Evolutionary conservation across 2,113 vertebrate species (phyloP), one percentile per base, ranked within the genome.

Genomic region (Anarrhichthys ocellatus): DNA sequence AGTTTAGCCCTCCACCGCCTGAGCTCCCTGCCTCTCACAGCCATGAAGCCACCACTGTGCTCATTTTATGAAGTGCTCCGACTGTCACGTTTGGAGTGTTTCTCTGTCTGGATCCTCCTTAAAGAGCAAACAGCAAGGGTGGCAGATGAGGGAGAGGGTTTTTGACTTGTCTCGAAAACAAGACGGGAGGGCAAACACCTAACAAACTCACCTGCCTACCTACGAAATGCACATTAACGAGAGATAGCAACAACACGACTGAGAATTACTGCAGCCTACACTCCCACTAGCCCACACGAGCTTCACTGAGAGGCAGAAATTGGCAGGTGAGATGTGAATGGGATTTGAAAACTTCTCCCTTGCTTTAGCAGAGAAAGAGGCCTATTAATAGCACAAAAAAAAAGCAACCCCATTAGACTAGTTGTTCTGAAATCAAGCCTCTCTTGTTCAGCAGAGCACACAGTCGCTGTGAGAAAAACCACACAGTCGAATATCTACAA

Each of bases 361-460:
- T 14, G 38, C 50, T 65, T 65, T 48, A 81, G 42, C n/a, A 52
- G 38, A 73, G 54, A 74, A n/a, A 61, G 44, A 61, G n/a, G 52
- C 36, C 14, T 40, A 75, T 71, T 66, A 81, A 68, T 50, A 65
- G n/a, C 15, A 32, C 2, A 27, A 46, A 74, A 62, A 68, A 44
- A 65, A 52, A 44, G 58, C 6, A 24, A 71, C 50, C 62, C 62
- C 67, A 80, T 79, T 65, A 38, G 56, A 79, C 27, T 40, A 52
- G 40, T 32, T 67, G 71, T 76, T 65, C 70, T 68, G 63, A 87
- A 86, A 91, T 82, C 71, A 76, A 76, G 48, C 78, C 27, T 68
- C 61, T 65, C 29, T 76, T 77, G 58, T 81, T 86, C 63, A 68
- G 79, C 34, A 29, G 73, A 83, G 68, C 64, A 48, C 71, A 50